Percentiles rank a stretch among this genome's conserved stretches.
phyloP scores from a whole-genome alignment of 2,888 invertebrate species.

The Bedellia somnulentella region DNA sequence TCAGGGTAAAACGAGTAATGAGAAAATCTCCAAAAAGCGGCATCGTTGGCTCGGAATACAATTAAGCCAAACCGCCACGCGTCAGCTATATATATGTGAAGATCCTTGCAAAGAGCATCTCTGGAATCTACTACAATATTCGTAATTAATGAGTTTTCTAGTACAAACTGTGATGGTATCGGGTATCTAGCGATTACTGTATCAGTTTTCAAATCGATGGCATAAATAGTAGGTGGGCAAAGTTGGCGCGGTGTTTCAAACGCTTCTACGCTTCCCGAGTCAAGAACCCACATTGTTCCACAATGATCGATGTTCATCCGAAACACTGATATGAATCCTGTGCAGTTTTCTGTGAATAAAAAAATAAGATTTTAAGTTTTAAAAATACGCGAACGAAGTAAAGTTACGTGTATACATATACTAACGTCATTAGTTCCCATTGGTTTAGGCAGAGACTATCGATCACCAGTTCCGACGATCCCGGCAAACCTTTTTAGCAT shows the following conservation, averaged over 20 bases:
- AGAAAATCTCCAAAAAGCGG: slow-evolving; percentile 66
- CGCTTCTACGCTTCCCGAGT: slow-evolving; percentile 75
- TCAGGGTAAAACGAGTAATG: slow-evolving; percentile 74
- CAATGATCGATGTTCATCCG: slow-evolving; percentile 78
- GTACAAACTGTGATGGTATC: slow-evolving; percentile 67
- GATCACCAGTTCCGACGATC: no score
- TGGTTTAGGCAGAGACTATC: no score
- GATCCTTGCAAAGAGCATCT: slow-evolving; percentile 62
- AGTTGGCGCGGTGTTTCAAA: slow-evolving; percentile 65
- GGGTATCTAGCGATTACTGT: slow-evolving; percentile 63
- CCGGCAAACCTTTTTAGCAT: no score
- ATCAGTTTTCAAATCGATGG: slow-evolving; percentile 73
- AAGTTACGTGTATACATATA: no score
- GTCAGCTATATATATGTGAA: slow-evolving; percentile 70
- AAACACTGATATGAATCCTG: slow-evolving; percentile 74
- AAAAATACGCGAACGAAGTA: no score
- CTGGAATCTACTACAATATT: slow-evolving; percentile 69
- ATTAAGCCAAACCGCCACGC: slow-evolving; percentile 68
- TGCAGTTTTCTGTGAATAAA: slow-evolving; percentile 35
- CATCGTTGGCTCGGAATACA: slow-evolving; percentile 62
- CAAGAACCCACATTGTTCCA: slow-evolving; percentile 77
- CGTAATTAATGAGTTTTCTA: slow-evolving; percentile 69
- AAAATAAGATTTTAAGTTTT: no score
- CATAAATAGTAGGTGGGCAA: slow-evolving; percentile 73
- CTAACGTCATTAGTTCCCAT: no score